Evolutionary conservation across 2,113 vertebrate genomes (phyloP), one percentile per base, ranked within the genome.

Genomic region (Caretta caretta): DNA sequence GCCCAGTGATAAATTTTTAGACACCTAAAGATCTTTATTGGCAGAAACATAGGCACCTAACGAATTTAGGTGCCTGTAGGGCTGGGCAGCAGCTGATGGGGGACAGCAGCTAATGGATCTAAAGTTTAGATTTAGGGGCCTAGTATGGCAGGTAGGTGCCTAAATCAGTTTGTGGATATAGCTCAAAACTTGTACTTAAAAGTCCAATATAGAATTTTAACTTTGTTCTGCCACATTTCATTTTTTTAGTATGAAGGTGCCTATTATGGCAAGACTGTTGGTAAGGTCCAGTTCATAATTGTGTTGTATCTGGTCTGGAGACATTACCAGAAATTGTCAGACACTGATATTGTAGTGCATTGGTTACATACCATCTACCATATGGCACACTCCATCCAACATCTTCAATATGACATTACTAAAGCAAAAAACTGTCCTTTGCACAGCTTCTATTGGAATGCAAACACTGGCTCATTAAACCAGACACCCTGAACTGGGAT

Each of bases 401-500:
- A 56, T 51, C 9, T 59, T 90, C 42, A 48, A 14, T 5, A 22
- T 16, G 42, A 38, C 13, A 81, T 19, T 83, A 83, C 38, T 13
- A 92, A 81, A 93, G 59, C 19, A 76, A 80, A 46, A 8, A 14
- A 1, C 1, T 24, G 20, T 48, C 87, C 10, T 49, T 76, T 86
- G 38, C 48, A 86, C 48, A 49, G 42, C 10, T n/a, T 89, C 53
- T 72, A 0, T 56, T 57, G 57, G 50, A 93, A 42, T 49, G 59
- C 59, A 42, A 11, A 22, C 83, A 42, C 19, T 83, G 56, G 22
- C 46, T 84, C 20, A 2, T 12, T 20, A 62, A 86, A 50, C 0
- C 4, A 48, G 59, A 14, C 1, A 1, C 8, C 29, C 27, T 3
- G 2, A 2, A 3, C 5, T 54, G 72, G 19, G 69, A 82, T 53